Evolutionary conservation across 2,888 invertebrate species (phyloP).

Genomic region (Drosophila siamana): DNA sequence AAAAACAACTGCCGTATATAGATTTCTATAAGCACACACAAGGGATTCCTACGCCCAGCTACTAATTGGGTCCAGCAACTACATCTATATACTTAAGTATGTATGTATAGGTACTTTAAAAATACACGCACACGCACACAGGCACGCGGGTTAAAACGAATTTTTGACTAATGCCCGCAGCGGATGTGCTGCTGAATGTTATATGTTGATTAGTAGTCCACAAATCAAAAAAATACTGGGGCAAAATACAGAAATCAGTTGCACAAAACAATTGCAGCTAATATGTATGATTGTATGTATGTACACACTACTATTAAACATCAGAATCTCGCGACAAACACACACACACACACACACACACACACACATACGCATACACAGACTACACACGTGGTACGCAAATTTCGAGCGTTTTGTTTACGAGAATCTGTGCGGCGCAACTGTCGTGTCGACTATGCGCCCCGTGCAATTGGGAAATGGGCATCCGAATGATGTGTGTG

Average conservation of each 20-base stretch:
- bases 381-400: constrained; percentile 72
- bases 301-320: constrained; percentile 9
- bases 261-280: constrained; percentile 51
- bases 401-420: constrained; percentile 70
- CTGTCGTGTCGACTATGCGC: constrained; percentile 47
- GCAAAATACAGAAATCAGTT: constrained; percentile 42
- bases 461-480: constrained; percentile 56
- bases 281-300: constrained; percentile 10
- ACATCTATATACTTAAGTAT: constrained; percentile 13
- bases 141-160: constrained; percentile 37
- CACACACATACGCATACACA: constrained; percentile 25
- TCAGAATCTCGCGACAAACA: constrained; percentile 11
- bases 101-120: not conserved
- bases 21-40: not conserved
- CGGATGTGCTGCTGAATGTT: constrained; percentile 65
- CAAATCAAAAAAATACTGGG: constrained; percentile 34
- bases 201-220: constrained; percentile 57
- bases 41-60: not conserved
- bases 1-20: constrained; percentile 5
- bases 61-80: constrained; percentile 21
- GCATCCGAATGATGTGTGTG: constrained; percentile 32
- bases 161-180: constrained; percentile 50
- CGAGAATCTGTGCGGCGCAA: constrained; percentile 63
- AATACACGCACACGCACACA: constrained; percentile 4
- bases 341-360: not conserved